Conservation (phyloP, 2,888 invertebrate species). For the Arctia plantaginis region DNA sequence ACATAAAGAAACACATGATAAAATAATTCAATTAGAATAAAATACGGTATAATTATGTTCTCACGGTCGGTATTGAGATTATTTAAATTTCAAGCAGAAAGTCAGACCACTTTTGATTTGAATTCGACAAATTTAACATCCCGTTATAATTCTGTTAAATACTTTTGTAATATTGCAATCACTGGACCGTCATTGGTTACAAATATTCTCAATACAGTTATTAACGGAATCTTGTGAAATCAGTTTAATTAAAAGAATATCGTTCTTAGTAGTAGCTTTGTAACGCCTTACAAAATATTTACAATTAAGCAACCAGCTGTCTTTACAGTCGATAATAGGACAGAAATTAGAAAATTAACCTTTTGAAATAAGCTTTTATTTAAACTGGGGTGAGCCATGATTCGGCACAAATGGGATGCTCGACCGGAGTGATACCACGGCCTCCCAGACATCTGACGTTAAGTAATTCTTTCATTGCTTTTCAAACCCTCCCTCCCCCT, state of each 20-base stretch:
- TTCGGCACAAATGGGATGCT: too few species aligned
- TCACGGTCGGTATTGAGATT: neutral
- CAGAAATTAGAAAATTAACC: slow-evolving; percentile 29
- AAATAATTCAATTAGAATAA: too few species aligned
- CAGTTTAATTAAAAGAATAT: neutral
- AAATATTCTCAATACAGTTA: slow-evolving; percentile 1
- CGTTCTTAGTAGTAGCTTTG: neutral
- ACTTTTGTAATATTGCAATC: neutral
- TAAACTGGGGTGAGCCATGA: too few species aligned
- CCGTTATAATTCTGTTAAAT: neutral
- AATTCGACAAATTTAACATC: neutral
- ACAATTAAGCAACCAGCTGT: neutral
- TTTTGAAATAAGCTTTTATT: slow-evolving; percentile 28
- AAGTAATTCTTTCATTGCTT: too few species aligned
- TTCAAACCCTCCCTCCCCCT: too few species aligned
- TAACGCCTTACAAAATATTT: slow-evolving; percentile 1
- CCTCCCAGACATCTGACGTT: too few species aligned
- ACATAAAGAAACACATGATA: too few species aligned
- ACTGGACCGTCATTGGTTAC: neutral
- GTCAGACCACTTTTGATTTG: neutral
- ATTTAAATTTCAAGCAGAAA: neutral
- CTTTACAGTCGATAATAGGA: slow-evolving; percentile 27
- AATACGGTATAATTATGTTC: too few species aligned
- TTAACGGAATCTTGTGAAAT: neutral
- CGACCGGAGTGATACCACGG: too few species aligned